These are phyloP conservation scores for Brachyalestes nurse DNA, from an alignment of 2,797 vertebrate species.

Conservation along the genomic window DNA sequence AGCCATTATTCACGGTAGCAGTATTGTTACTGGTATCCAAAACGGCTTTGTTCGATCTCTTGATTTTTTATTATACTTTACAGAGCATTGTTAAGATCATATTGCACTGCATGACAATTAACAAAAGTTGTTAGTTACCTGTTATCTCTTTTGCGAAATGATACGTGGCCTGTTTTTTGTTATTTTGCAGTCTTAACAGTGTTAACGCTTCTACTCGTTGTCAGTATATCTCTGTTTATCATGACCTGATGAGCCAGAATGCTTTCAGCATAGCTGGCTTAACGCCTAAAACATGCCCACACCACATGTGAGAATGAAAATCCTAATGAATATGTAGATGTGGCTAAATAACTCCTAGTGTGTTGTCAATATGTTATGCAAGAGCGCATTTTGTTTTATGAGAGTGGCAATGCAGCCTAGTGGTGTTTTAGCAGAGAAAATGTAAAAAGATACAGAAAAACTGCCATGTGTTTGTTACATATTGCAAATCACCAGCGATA, in stretches of 20 bases:
- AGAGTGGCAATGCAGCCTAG: constrained; percentile 9
- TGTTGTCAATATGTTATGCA: constrained; percentile 16
- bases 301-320: neutral
- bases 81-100: no score
- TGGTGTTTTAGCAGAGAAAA: no score
- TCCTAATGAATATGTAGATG: neutral
- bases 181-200: no score
- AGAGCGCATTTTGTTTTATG: neutral
- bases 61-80: no score
- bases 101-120: no score
- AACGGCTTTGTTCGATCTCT: no score
- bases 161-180: neutral
- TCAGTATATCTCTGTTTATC: neutral
- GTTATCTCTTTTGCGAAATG: neutral
- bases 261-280: neutral
- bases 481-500: neutral
- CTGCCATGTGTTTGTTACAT: constrained; percentile 20
- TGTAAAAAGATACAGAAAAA: neutral
- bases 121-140: no score
- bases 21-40: no score
- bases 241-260: neutral
- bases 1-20: no score
- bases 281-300: neutral
- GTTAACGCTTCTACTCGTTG: neutral
- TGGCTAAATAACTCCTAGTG: neutral